Evolutionary conservation across 1,140 invertebrate species (phyloP).

Genomic region (Drosophila malerkotliana): DNA sequence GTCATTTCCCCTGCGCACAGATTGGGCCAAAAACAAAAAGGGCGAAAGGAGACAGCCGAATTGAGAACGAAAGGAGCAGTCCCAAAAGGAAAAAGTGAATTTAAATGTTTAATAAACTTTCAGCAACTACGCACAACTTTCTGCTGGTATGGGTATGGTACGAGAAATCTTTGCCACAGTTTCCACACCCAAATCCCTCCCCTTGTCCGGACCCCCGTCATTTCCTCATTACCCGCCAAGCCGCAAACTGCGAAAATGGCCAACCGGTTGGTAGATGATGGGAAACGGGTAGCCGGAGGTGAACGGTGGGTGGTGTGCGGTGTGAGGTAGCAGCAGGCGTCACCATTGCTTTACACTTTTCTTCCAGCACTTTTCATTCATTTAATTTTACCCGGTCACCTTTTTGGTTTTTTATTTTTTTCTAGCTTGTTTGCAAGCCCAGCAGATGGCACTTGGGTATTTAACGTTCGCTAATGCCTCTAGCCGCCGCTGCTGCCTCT

Average conservation of each 20-base stretch:
- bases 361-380: conserved; percentile 77
- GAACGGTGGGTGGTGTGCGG: neutral
- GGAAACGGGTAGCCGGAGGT: neutral
- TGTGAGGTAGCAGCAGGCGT: conserved; percentile 52
- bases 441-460: conserved; percentile 74
- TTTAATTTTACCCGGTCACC: conserved; percentile 64
- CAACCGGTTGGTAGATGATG: conserved; percentile 16
- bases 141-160: conserved; percentile 11
- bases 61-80: conserved; percentile 29
- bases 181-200: neutral
- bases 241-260: conserved; percentile 71
- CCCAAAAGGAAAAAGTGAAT: conserved; percentile 67
- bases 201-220: neutral
- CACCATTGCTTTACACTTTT: conserved; percentile 82
- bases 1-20: conserved; percentile 62
- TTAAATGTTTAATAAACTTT: conserved; percentile 82
- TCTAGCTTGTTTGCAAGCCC: conserved; percentile 10
- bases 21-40: conserved; percentile 43
- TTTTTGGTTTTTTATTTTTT: conserved; percentile 13
- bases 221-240: conserved; percentile 34
- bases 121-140: conserved; percentile 41
- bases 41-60: neutral
- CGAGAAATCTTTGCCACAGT: conserved; percentile 21
- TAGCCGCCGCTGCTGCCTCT: conserved; percentile 30
- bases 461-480: conserved; percentile 79